Evolutionary conservation across 92 coral and sea anemone species (phyloP).

Genomic region (Phenganax subtilis): DNA sequence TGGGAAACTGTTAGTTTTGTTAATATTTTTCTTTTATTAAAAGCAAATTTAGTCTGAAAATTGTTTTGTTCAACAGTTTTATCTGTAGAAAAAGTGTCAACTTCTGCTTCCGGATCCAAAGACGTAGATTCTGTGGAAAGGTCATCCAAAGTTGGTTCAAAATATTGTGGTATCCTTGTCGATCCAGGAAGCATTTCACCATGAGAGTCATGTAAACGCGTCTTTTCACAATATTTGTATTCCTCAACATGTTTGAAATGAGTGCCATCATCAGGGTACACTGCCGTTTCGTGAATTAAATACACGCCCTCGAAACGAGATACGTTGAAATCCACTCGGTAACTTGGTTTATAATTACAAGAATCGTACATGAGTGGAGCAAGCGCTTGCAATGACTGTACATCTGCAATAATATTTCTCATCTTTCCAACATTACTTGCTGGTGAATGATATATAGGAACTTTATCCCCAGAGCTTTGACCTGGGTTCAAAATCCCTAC

Average conservation of each 20-base stretch:
- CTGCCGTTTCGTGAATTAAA: slow-evolving; percentile 82
- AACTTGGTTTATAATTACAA: slow-evolving; percentile 79
- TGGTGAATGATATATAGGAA: no score
- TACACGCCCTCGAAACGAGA: slow-evolving; percentile 83
- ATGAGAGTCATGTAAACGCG: slow-evolving; percentile 71
- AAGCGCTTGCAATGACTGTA: background rate
- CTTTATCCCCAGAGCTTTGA: background rate
- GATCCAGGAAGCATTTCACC: slow-evolving; percentile 46
- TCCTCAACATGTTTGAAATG: slow-evolving; percentile 67
- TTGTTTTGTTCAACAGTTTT: background rate
- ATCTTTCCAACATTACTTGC: no score
- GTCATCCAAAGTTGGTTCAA: background rate
- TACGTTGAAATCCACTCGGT: slow-evolving; percentile 69
- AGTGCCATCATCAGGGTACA: slow-evolving; percentile 77
- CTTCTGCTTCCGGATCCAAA: no score
- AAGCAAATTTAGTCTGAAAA: background rate
- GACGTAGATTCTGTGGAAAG: no score
- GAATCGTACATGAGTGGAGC: slow-evolving; percentile 39
- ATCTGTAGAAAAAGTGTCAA: background rate
- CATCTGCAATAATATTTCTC: background rate
- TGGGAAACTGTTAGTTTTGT: no score
- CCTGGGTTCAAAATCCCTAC: background rate
- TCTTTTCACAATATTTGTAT: slow-evolving; percentile 57
- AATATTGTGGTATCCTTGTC: background rate
- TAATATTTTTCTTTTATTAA: slow-evolving; percentile 4